A percentile compares a stretch with the other conserved stretches of the same genome.
Evolutionary conservation across 2,888 invertebrate species (phyloP).

Genomic region (Masnerella sp.): DNA sequence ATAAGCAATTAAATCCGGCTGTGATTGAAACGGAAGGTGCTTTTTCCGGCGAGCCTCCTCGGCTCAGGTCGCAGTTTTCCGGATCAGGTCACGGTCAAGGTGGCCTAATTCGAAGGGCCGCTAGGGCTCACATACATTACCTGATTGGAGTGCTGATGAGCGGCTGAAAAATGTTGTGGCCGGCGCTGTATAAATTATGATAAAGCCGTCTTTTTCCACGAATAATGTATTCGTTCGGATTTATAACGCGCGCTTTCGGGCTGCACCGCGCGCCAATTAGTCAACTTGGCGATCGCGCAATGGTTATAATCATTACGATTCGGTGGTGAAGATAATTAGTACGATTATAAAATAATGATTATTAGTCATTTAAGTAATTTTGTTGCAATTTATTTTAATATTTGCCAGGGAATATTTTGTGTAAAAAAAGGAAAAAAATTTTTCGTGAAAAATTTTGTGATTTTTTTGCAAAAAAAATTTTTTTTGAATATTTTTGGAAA

Average conservation of each 20-base stretch:
- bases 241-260: slow-evolving; percentile 5
- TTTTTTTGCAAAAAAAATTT: no score
- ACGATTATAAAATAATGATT: no score
- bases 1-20: slow-evolving; percentile 26
- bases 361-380: no score
- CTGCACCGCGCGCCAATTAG: no score
- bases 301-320: no score
- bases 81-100: slow-evolving; percentile 58
- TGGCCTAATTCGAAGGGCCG: slow-evolving; percentile 57
- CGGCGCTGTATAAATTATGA: slow-evolving; percentile 40
- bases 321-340: no score
- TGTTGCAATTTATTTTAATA: no score
- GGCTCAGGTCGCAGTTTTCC: slow-evolving; percentile 47
- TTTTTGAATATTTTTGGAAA: no score
- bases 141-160: slow-evolving; percentile 56
- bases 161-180: slow-evolving; percentile 41
- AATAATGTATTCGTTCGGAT: slow-evolving; percentile 33
- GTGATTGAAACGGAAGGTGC: slow-evolving; percentile 14
- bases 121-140: slow-evolving; percentile 51
- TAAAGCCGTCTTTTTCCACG: slow-evolving; percentile 29
- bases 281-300: no score
- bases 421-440: no score
- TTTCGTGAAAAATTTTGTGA: no score
- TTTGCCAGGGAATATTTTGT: no score
- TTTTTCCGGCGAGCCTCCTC: slow-evolving; percentile 15